phyloP scores from a whole-genome alignment of 1,140 invertebrate genomes.

The Habropoda laboriosa region DNA sequence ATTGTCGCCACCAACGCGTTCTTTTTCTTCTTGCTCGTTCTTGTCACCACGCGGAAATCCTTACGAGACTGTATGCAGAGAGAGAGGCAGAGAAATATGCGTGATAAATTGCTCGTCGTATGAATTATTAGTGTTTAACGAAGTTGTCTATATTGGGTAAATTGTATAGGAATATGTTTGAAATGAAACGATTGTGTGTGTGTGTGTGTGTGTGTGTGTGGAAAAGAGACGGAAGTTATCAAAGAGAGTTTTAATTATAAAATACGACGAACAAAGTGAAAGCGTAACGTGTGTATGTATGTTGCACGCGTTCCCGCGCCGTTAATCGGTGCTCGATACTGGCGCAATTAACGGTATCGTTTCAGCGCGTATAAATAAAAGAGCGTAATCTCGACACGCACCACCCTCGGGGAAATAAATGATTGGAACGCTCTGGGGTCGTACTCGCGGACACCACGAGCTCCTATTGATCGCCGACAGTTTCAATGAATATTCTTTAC shows the following conservation, averaged over 20 bases:
- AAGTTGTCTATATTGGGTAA: too few relatives aligned
- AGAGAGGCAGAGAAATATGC: constrained; percentile 26
- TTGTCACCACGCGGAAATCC: constrained; percentile 53
- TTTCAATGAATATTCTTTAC: constrained; percentile 16
- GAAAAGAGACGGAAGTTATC: too few relatives aligned
- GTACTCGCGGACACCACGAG: background rate
- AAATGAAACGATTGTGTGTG: too few relatives aligned
- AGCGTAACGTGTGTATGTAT: background rate
- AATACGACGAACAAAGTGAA: background rate
- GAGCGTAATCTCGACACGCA: constrained; percentile 20
- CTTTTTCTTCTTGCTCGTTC: constrained; percentile 35
- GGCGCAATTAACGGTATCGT: constrained; percentile 29
- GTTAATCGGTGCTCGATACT: constrained; percentile 20
- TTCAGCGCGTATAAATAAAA: constrained; percentile 24
- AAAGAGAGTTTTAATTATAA: background rate
- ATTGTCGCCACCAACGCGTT: constrained; percentile 1
- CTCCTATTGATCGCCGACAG: background rate
- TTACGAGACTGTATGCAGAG: constrained; percentile 57
- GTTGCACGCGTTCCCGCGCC: background rate
- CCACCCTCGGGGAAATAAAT: constrained; percentile 17
- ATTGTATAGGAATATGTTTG: too few relatives aligned
- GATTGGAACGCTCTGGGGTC: constrained; percentile 8
- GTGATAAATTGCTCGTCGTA: too few relatives aligned
- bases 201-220: too few relatives aligned
- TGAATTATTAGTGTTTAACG: too few relatives aligned